Evolutionary conservation across 1,140 invertebrate genomes (phyloP).

Genomic region (Drosophila azteca): DNA sequence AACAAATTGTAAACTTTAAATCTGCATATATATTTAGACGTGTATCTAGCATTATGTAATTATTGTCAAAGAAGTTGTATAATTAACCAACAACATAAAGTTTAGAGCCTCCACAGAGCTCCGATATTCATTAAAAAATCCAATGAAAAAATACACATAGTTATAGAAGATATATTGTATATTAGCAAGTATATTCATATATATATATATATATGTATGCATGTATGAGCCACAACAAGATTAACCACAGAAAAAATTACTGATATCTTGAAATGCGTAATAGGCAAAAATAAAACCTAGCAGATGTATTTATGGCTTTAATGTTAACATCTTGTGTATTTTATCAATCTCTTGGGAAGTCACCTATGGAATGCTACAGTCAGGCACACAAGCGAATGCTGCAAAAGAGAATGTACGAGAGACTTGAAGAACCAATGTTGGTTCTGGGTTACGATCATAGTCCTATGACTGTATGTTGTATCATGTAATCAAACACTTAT

Average conservation of each 20-base stretch:
- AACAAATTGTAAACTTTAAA: constrained; percentile 12
- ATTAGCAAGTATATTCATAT: constrained; percentile 12
- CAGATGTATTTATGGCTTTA: constrained; percentile 76
- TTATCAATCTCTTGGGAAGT: not conserved
- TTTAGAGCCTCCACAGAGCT: constrained; percentile 53
- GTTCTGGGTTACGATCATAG: no score
- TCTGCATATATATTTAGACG: constrained; percentile 57
- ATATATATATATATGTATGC: constrained; percentile 24
- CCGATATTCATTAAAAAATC: constrained; percentile 50
- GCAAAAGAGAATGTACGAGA: no score
- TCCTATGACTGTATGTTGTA: no score
- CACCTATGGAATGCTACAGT: no score
- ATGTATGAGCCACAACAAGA: constrained; percentile 45
- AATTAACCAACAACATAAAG: constrained; percentile 72
- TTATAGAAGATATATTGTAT: constrained; percentile 23
- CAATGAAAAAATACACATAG: constrained; percentile 27
- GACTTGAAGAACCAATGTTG: no score
- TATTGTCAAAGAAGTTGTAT: constrained; percentile 70
- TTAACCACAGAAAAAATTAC: constrained; percentile 48
- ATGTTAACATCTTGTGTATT: constrained; percentile 47
- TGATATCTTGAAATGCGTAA: constrained; percentile 66
- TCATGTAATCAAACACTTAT: no score
- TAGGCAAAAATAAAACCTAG: constrained; percentile 73
- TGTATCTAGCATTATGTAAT: constrained; percentile 74
- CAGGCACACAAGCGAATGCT: not conserved